phyloP scores from a whole-genome alignment of 1,140 invertebrate genomes.

The Bradysia coprophila region DNA sequence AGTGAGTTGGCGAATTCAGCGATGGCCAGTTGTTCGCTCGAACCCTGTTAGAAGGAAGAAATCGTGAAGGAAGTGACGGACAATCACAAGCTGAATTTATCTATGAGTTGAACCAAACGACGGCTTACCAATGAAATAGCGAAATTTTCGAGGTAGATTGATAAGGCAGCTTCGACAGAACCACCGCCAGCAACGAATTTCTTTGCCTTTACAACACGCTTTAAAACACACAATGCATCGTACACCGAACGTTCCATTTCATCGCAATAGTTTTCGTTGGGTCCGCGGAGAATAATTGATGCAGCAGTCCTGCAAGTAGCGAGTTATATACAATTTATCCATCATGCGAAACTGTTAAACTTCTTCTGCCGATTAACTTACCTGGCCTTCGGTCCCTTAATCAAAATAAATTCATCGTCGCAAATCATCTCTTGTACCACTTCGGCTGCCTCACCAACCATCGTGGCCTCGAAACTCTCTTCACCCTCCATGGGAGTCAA shows the following conservation, averaged over 20 bases:
- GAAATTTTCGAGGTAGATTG: slow-evolving; percentile 97
- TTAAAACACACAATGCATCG: slow-evolving; percentile 92
- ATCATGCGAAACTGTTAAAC: no score
- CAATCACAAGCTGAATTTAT: background rate
- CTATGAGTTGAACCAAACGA: no score
- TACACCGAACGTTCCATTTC: slow-evolving; percentile 99
- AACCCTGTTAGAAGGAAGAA: slow-evolving; percentile 48
- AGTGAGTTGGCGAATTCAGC: slow-evolving; percentile 95
- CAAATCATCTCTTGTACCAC: slow-evolving; percentile 90
- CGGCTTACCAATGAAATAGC: slow-evolving; percentile 79
- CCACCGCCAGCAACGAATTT: slow-evolving; percentile 92
- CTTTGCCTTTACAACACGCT: slow-evolving; percentile 91
- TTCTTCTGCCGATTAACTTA: no score
- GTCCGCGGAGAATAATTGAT: slow-evolving; percentile 89
- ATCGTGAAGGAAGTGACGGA: background rate
- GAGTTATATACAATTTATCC: no score
- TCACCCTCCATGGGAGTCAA: slow-evolving; percentile 95
- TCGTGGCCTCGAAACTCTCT: slow-evolving; percentile 82
- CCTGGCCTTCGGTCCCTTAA: slow-evolving; percentile 55
- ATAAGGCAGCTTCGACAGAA: slow-evolving; percentile 93
- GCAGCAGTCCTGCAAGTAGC: slow-evolving; percentile 72
- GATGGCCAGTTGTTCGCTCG: slow-evolving; percentile 94
- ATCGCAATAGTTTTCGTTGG: slow-evolving; percentile 97
- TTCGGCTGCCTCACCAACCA: slow-evolving; percentile 91
- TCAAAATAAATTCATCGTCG: slow-evolving; percentile 95